phyloP scores from a whole-genome alignment of 1,140 invertebrate species.

The Zaprionus taronus region DNA sequence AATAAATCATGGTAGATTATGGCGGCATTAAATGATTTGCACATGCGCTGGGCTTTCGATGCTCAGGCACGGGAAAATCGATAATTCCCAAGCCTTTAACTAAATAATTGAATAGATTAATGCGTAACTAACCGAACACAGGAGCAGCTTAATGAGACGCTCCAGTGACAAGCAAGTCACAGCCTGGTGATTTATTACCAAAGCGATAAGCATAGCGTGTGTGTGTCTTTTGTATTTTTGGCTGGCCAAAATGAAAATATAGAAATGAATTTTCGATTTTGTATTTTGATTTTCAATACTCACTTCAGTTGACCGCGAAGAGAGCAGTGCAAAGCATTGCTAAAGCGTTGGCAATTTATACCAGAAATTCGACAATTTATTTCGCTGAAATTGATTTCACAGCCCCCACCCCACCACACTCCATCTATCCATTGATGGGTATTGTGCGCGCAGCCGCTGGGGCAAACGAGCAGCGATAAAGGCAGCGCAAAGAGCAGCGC shows the following conservation, averaged over 20 bases:
- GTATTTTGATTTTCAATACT: constrained; percentile 20
- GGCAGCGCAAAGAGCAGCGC: constrained; percentile 21
- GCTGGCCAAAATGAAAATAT: constrained; percentile 19
- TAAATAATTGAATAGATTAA: constrained; percentile 61
- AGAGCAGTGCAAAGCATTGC: constrained; percentile 44
- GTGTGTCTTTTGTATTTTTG: constrained; percentile 43
- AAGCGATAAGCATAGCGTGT: constrained; percentile 1
- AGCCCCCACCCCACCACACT: constrained; percentile 6
- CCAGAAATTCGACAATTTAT: constrained; percentile 79
- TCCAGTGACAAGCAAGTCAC: constrained; percentile 45
- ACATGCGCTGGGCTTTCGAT: background rate
- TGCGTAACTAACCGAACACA: constrained; percentile 22
- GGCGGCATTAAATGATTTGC: constrained; percentile 15
- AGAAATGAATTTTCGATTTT: constrained; percentile 26
- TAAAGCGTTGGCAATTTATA: constrained; percentile 71
- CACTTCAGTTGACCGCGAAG: constrained; percentile 21
- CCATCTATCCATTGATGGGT: constrained; percentile 5
- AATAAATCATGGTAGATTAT: constrained; percentile 44
- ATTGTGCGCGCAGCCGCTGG: constrained; percentile 28
- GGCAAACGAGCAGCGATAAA: constrained; percentile 30
- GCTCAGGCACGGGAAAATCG: constrained; percentile 5
- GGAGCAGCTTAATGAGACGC: constrained; percentile 44
- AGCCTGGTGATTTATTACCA: constrained; percentile 52
- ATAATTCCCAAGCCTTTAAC: constrained; percentile 36
- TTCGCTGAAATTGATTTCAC: constrained; percentile 73